Conservation (phyloP, 2,113 vertebrate genomes). For the Scytalopus superciliaris region DNA sequence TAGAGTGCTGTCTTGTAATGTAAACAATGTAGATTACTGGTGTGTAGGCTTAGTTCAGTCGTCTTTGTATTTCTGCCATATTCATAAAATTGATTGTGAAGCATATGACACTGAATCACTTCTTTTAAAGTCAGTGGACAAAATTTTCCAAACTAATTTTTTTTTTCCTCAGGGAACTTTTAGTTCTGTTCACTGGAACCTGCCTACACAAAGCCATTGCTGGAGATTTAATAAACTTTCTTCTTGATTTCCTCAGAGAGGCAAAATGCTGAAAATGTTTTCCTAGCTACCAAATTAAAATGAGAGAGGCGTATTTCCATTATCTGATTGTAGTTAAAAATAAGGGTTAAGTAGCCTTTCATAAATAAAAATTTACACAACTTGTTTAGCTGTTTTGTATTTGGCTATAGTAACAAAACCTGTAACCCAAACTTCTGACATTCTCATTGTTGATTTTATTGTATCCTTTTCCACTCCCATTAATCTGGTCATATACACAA, state of each 20-base stretch:
- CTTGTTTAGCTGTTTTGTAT: background rate
- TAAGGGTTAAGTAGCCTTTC: background rate
- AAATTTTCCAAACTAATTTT: background rate
- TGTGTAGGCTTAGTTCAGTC: background rate
- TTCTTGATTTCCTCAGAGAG: background rate
- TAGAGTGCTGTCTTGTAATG: background rate
- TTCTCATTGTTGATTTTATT: conserved; percentile 19
- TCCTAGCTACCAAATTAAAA: background rate
- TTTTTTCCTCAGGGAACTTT: background rate
- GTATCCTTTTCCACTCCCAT: background rate
- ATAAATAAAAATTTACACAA: background rate
- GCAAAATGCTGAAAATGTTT: background rate
- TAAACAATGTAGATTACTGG: conserved; percentile 29
- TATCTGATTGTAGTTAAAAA: background rate
- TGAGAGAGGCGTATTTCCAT: background rate
- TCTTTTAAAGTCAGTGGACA: background rate
- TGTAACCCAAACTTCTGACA: background rate
- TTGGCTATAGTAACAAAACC: background rate
- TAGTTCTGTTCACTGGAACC: background rate
- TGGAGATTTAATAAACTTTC: background rate
- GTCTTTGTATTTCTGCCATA: background rate
- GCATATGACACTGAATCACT: background rate
- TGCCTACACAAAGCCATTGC: background rate
- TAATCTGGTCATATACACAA: background rate
- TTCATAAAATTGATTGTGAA: conserved; percentile 18